These are phyloP conservation scores for Muntiacus muntjak DNA, from an alignment of 2,113 vertebrate genomes.

Conservation along the genomic window DNA sequence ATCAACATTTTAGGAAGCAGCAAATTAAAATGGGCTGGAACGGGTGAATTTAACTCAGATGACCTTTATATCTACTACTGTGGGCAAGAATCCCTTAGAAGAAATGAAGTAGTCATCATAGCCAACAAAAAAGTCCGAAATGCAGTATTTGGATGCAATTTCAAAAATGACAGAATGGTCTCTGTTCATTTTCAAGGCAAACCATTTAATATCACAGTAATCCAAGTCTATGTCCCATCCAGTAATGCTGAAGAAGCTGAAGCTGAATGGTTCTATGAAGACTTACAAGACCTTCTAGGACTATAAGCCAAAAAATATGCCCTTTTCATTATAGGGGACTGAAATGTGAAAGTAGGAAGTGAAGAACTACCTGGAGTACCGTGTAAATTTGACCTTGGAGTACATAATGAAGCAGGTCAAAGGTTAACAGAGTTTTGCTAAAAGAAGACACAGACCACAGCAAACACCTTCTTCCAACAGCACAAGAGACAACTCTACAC, in stretches of 20 bases:
- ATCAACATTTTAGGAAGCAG: neutral
- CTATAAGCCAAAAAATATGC: neutral
- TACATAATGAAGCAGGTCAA: neutral
- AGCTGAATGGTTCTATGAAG: neutral
- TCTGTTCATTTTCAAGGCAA: neutral
- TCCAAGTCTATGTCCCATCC: rapidly evolving
- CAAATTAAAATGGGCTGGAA: neutral
- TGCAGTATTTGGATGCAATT: neutral
- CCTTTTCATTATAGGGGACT: neutral
- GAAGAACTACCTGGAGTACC: neutral
- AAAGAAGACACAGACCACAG: neutral
- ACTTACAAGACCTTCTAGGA: neutral
- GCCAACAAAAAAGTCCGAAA: neutral
- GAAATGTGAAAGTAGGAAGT: neutral
- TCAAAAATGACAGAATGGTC: neutral
- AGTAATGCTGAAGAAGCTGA: neutral
- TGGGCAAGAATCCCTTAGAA: neutral
- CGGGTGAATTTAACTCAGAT: neutral
- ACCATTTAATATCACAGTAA: neutral
- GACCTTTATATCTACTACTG: neutral
- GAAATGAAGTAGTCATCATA: neutral
- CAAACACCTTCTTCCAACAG: neutral
- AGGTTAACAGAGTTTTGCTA: neutral
- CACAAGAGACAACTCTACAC: neutral
- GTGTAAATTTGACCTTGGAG: neutral